phyloP scores from a whole-genome alignment of 2,113 vertebrate genomes.

The Capreolus pygargus region DNA sequence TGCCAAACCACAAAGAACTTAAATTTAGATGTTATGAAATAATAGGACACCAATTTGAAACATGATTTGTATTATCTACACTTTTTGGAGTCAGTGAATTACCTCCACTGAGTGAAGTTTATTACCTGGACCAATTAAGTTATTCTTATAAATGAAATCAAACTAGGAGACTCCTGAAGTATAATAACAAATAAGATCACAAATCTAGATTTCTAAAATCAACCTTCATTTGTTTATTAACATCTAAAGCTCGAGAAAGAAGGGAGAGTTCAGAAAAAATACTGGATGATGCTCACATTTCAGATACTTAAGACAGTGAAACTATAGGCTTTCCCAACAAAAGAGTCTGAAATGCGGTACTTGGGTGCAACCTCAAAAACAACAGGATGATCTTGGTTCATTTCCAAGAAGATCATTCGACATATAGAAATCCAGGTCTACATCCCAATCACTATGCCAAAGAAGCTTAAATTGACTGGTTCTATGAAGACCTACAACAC shows the following conservation, averaged over 20 bases:
- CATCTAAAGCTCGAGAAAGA: not conserved
- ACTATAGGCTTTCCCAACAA: not conserved
- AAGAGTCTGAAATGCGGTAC: not conserved
- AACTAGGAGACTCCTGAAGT: not conserved
- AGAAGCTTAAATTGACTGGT: not conserved
- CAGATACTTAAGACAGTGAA: not conserved
- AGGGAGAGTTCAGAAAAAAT: not conserved
- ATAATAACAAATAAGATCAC: not conserved
- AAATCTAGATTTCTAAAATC: not conserved
- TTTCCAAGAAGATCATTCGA: not conserved
- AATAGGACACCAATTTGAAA: not conserved
- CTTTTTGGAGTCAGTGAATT: not conserved
- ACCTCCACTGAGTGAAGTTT: not conserved
- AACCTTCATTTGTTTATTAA: not conserved
- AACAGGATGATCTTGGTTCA: not conserved
- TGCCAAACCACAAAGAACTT: not conserved
- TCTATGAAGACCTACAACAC: not conserved
- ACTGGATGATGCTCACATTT: not conserved
- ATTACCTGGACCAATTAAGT: not conserved
- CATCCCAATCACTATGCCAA: not conserved
- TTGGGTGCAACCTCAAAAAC: not conserved
- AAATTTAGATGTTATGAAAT: not conserved
- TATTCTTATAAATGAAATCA: not conserved
- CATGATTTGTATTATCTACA: not conserved
- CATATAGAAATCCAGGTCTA: not conserved